Evolutionary conservation across 2,797 vertebrate species (phyloP), one percentile per base, ranked within the genome.

Genomic region (Hypotaenidia philippensis): DNA sequence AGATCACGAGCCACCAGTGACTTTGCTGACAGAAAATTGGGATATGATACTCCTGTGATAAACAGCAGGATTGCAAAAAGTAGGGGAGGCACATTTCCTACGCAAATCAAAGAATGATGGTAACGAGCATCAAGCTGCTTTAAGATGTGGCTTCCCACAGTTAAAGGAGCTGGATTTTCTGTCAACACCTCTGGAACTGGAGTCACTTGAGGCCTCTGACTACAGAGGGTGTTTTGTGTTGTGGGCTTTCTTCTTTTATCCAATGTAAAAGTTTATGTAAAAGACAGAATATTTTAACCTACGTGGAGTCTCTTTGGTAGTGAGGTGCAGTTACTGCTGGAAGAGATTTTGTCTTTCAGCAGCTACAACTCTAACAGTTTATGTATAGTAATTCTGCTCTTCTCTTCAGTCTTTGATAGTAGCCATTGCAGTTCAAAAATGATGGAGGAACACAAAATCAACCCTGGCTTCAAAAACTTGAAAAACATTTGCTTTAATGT

Each of bases 131-230:
- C 61, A 81, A 86, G 86, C n/a, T 63, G 47, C 80, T 78, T 45
- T 61, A 69, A 93, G 65, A 78, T 65, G 80, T 91, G 85, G 68
- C 69, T 94, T 92, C 29, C 87, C 84, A 50, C 40, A 83, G 49
- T 68, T 78, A 87, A 78, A 88, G 65, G 64, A 59, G 71, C 55
- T 69, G 72, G 31, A 55, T 94, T 95, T 93, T 83, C 55, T 32
- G 44, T 83, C 7, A 19, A 32, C 38, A 55, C 18, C 47, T 81
- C 47, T 91, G 64, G 31, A 91, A 56, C 0, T 83, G 26, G 34
- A 90, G 80, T 87, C 52, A 79, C 38, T 83, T 91, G 61, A 69
- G 85, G 53, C 53, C 21, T 55, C 50, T 91, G 84, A 89, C 8
- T 79, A 22, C 8, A 3, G 3, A 29, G 29, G 5, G 55, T 76